Evolutionary conservation across 2,113 vertebrate genomes (phyloP), one percentile per base, ranked within the genome.

Genomic region (Tringa solitaria): DNA sequence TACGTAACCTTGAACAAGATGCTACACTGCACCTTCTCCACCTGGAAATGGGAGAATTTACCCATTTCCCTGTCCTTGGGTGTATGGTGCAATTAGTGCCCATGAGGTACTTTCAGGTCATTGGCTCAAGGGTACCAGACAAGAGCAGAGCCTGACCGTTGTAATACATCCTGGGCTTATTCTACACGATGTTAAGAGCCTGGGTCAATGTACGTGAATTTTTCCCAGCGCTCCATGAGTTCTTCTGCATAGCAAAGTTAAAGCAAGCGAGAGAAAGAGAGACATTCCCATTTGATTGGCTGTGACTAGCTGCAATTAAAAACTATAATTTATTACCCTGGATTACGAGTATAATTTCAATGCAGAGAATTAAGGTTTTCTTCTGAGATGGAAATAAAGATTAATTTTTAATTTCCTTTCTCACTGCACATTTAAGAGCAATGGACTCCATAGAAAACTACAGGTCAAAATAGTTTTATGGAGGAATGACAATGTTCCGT

Each of bases 321-420:
- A 97, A 96, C 97, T 80, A 84, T 97, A 98, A 98, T 98, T 98
- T 98, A 98, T 98, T 98, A 97, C 96, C 97, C 96, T 88, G 96
- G 97, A 97, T 97, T 98, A 98, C 30, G 72, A 97, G 95, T 97
- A 98, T 98, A 97, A 98, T 98, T 98, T 98, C 98, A 97, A 94
- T 98, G 97, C 94, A 96, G 98, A 98, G 98, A 98, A 98, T 98
- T 98, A 98, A 98, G 97, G 97, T 98, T 98, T 98, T 98, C 97
- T 98, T 98, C 97, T 97, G 98, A 98, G 98, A 98, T 98, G 98
- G 97, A 98, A 98, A 98, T 98, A 98, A 98, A 98, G 98, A 98
- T 98, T 98, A 98, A 98, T 98, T 98, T 98, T 98, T 98, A 98
- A 98, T 98, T 98, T 98, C 98, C 98, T 98, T 98, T 98, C 98